Percentiles rank a stretch among this genome's conserved stretches.
Evolutionary conservation across 2,797 vertebrate genomes (phyloP).

Genomic region (Acrossocheilus fasciatus): DNA sequence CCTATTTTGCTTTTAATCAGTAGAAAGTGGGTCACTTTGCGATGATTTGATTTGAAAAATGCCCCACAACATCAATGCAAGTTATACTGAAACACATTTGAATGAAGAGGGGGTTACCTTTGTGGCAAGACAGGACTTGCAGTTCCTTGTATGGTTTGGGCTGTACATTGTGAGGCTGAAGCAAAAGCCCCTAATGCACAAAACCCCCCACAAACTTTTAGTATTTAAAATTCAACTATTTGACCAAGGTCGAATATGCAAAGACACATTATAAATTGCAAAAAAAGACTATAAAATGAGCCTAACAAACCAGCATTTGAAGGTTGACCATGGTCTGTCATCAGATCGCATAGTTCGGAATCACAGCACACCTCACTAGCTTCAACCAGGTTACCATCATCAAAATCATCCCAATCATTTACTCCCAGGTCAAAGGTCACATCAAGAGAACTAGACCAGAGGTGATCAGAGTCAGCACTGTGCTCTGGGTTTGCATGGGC

Average conservation of each 20-base stretch:
- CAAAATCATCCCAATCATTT: conserved; percentile 90
- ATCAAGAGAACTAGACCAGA: conserved; percentile 72
- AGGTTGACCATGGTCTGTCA: conserved; percentile 42
- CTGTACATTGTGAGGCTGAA: conserved; percentile 29
- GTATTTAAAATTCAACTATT: not conserved
- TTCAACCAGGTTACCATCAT: conserved; percentile 84
- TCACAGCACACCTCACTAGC: conserved; percentile 71
- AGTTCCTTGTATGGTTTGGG: conserved; percentile 47
- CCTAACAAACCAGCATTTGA: conserved; percentile 55
- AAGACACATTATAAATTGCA: not conserved
- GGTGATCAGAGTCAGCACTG: conserved; percentile 64
- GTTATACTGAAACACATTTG: not conserved
- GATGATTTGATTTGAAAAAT: not conserved
- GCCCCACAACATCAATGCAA: not conserved
- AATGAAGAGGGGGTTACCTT: conserved; percentile 63
- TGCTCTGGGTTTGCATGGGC: conserved; percentile 61
- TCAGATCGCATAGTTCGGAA: conserved; percentile 23
- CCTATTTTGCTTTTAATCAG: not conserved
- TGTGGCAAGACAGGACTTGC: conserved; percentile 54
- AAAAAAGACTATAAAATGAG: conserved; percentile 36
- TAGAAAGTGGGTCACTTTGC: not conserved
- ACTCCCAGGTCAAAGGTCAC: conserved; percentile 86
- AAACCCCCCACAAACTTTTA: conserved; percentile 15
- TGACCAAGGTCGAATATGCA: not conserved
- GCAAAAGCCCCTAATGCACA: conserved; percentile 57